Base-by-base conservation (phyloP, 64 coral and sea anemone species). In the Hydrozoanthus tunicans region DNA sequence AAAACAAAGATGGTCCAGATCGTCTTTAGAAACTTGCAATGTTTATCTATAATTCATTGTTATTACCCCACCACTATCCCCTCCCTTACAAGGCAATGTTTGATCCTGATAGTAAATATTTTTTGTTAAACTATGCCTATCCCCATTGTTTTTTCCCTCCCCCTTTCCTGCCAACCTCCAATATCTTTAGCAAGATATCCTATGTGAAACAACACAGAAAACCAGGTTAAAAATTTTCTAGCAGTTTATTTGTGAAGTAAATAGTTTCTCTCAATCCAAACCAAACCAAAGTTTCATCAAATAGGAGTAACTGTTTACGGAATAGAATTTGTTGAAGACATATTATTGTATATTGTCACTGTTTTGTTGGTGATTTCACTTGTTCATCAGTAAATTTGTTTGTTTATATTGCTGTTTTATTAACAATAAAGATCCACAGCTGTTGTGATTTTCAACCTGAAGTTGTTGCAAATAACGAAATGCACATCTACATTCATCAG, bases 391-490 rank as follows among this genome's bases (percentile, higher is more conserved):
- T 71, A 71, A 71, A 17, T 71, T 71, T 71, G 68, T 27, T 6
- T 71, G n/a, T 71, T 26, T 71, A 25, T 71, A 71, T 25, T 71
- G 68, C 68, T 71, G 68, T 71, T 71, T 71, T 71, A 17, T 71
- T 71, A 9, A 27, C n/a, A 26, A 71, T 71, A 71, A 71, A 71
- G 68, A 27, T 71, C 68, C 68, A 71, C n/a, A 71, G 68, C 5
- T 71, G 23, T 27, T 71, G 68, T 71, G 23, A 27, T 26, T 82
- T 61, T 52, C 61, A 65, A 64, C 51, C 81, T 70, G 14, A 84
- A 84, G 64, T 84, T 51, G 51, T 84, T 84, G 69, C 51, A 84
- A 84, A 84, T 84, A 84, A 84, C 69, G 43, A 84, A 84, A 84
- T 55, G 81, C 81, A 84, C 53, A 52, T 84, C 81, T 84, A 63